Evolutionary conservation across 2,113 vertebrate genomes (phyloP).

Genomic region (Penelope pileata): DNA sequence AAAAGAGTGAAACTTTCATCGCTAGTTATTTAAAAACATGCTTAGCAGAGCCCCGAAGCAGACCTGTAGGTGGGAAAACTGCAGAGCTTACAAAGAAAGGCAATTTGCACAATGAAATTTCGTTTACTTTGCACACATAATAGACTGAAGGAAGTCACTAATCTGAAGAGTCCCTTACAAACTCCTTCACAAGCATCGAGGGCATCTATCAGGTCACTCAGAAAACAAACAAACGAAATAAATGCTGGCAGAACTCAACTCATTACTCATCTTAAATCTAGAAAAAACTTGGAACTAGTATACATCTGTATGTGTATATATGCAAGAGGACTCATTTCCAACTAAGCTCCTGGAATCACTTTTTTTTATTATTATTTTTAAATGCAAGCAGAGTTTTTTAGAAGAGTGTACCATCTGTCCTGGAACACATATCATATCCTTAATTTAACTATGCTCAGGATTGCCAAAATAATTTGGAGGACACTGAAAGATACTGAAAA

Average conservation of each 20-base stretch:
- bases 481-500: not conserved
- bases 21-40: not conserved
- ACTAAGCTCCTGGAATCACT: not conserved
- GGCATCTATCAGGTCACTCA: not conserved
- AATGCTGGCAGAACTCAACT: not conserved
- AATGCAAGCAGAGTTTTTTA: not conserved
- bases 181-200: not conserved
- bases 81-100: not conserved
- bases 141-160: not conserved
- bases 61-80: not conserved
- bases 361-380: not conserved
- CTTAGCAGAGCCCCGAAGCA: not conserved
- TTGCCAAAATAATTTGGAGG: not conserved
- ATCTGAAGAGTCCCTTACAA: not conserved
- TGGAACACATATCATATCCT: not conserved
- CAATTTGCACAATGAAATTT: not conserved
- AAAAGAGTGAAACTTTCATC: not conserved
- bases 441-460: not conserved
- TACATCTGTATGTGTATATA: not conserved
- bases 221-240: not conserved
- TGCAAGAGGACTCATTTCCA: not conserved
- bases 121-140: not conserved
- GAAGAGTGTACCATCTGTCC: not conserved
- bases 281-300: not conserved
- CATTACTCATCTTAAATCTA: not conserved